Evolutionary conservation across 2,113 vertebrate genomes (phyloP), one percentile per base, ranked within the genome.

Genomic region (Lepus americanus): DNA sequence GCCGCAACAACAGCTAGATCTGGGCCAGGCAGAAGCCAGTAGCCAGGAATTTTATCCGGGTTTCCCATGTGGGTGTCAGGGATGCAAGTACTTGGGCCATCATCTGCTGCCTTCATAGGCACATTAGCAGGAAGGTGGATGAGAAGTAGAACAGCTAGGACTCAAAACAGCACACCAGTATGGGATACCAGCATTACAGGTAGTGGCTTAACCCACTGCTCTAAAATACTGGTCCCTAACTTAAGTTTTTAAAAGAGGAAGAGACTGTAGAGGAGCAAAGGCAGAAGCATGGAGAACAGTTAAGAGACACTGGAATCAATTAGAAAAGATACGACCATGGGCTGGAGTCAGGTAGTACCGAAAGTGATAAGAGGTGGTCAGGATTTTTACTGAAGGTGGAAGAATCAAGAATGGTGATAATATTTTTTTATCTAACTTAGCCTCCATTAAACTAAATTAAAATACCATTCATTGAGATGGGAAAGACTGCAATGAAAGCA

Each of bases 401-500:
- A 94, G 23, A 94, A 66, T 70, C 5, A 36, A 87, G 81, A 85
- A 79, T 83, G 53, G 44, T 66, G 77, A 36, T 22, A 64, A 7
- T 92, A 9, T 59, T 76, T 96, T 94, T 59, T 59, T 59, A 16
- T 55, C 4, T 55, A 29, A 19, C 86, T 22, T n/a, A 95, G 67
- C 82, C 76, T 64, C 49, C 63, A 25, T 69, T 73, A 74, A 92
- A 20, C 78, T 78, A 78, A 70, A 72, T 72, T 79, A 69, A 95
- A 74, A 82, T 70, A 16, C 9, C 19, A 55, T 84, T 86, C 85
- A 92, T 36, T 81, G 53, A 87, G 44, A 59, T 82, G 20, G 44
- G 29, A 61, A 95, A 95, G 63, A 72, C 29, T 89, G 3, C 7
- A 79, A 27, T 67, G 81, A 86, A 97, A 89, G 73, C 49, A 67